Conservation (phyloP, 1,140 invertebrate genomes). For the Monochamus saltuarius region DNA sequence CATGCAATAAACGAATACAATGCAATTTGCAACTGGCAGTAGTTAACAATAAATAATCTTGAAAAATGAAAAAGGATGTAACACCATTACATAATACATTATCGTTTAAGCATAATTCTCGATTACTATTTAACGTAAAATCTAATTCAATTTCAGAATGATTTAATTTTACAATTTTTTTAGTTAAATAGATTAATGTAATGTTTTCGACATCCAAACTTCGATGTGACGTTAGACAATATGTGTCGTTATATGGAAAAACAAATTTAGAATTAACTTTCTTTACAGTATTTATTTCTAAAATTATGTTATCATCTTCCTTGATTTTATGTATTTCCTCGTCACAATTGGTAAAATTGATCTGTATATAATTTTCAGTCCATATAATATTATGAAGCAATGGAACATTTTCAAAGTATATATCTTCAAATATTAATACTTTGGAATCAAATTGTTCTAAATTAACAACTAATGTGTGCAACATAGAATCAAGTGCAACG, state of each 20-base stretch:
- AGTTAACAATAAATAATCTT: slow-evolving; percentile 32
- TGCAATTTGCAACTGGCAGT: slow-evolving; percentile 20
- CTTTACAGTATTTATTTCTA: neutral
- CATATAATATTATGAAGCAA: neutral
- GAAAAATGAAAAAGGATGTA: slow-evolving; percentile 26
- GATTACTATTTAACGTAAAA: slow-evolving; percentile 18
- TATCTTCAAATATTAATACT: neutral
- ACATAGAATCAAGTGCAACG: slow-evolving; percentile 15
- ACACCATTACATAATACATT: slow-evolving; percentile 23
- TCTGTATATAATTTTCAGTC: neutral
- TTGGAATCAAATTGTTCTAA: neutral
- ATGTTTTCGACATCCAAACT: neutral
- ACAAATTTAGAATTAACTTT: neutral
- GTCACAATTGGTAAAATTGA: neutral
- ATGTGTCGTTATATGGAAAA: slow-evolving; percentile 7
- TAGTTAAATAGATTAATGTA: slow-evolving; percentile 9
- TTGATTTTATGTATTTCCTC: neutral
- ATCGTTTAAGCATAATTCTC: slow-evolving; percentile 29
- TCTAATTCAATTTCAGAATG: slow-evolving; percentile 3
- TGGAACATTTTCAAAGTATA: neutral
- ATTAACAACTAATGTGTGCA: slow-evolving; percentile 15
- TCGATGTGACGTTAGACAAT: neutral
- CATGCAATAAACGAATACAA: slow-evolving; percentile 14
- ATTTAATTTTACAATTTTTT: neutral
- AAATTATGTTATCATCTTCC: neutral